These are phyloP conservation scores for Branchipolynoe longqiensis DNA, from an alignment of 2,888 invertebrate species.

Conservation along the genomic window DNA sequence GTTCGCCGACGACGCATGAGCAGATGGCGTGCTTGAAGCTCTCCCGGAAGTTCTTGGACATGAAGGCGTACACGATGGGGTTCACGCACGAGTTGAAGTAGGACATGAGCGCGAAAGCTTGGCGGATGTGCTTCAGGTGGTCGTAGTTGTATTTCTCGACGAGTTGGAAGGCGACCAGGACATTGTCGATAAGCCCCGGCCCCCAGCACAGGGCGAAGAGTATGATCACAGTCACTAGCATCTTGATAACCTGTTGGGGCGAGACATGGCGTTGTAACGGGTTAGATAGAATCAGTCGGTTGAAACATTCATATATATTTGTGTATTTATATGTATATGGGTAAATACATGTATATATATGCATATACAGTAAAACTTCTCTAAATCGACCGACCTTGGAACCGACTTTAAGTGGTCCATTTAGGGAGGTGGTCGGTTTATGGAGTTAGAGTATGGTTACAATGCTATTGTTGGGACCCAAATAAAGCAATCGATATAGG, in stretches of 20 bases:
- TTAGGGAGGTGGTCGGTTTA: no score
- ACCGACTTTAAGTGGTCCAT: no score
- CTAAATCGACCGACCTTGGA: no score
- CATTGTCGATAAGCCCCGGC: conserved; percentile 86
- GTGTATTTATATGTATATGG: conserved; percentile 27
- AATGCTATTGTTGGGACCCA: no score
- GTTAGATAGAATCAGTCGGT: background rate
- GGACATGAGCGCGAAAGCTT: conserved; percentile 86
- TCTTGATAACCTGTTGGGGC: conserved; percentile 86
- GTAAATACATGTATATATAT: conserved; percentile 30
- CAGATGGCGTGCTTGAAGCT: conserved; percentile 78
- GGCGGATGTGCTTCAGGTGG: conserved; percentile 85
- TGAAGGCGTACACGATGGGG: conserved; percentile 89
- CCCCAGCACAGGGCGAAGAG: conserved; percentile 88
- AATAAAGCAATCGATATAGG: no score
- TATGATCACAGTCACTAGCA: conserved; percentile 87
- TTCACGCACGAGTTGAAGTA: conserved; percentile 89
- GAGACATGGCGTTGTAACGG: conserved; percentile 64
- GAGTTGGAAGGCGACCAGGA: conserved; percentile 85
- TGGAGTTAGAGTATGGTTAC: no score
- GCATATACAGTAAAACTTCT: no score
- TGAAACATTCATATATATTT: conserved; percentile 52
- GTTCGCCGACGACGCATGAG: conserved; percentile 64
- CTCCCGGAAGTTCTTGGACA: conserved; percentile 87
- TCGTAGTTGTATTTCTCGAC: conserved; percentile 84